phyloP scores from a whole-genome alignment of 1,140 invertebrate genomes.

The Drosophila insularis region DNA sequence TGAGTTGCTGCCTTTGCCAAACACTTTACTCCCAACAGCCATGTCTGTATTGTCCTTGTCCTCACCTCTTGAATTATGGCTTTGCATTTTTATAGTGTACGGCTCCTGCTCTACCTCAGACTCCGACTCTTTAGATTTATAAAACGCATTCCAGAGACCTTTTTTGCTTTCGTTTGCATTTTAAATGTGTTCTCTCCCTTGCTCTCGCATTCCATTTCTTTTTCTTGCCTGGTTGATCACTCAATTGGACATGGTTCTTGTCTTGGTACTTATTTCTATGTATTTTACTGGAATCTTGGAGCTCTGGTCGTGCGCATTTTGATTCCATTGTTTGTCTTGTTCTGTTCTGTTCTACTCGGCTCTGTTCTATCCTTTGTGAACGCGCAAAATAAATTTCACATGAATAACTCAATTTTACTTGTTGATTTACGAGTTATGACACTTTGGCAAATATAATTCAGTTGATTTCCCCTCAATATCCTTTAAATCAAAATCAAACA shows the following conservation, averaged over 20 bases:
- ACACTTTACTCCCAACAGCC: not conserved
- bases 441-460: not conserved
- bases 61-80: constrained; percentile 3
- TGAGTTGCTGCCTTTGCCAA: not conserved
- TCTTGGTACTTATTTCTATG: not conserved
- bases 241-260: not conserved
- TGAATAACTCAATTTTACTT: not conserved
- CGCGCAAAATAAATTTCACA: not conserved
- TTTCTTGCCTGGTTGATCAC: constrained; percentile 3
- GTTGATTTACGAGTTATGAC: not conserved
- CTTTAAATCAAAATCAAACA: not conserved
- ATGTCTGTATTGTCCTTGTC: not conserved
- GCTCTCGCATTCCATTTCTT: not conserved
- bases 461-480: too few relatives aligned
- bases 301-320: not conserved
- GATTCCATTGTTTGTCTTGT: not conserved
- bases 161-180: not conserved
- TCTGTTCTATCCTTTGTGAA: not conserved
- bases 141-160: not conserved
- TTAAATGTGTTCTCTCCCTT: not conserved
- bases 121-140: not conserved
- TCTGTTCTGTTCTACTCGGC: not conserved
- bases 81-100: not conserved
- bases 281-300: not conserved
- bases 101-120: not conserved